These are phyloP conservation scores for Melinopterus prodromus DNA, from an alignment of 2,888 invertebrate genomes.

Conservation along the genomic window DNA sequence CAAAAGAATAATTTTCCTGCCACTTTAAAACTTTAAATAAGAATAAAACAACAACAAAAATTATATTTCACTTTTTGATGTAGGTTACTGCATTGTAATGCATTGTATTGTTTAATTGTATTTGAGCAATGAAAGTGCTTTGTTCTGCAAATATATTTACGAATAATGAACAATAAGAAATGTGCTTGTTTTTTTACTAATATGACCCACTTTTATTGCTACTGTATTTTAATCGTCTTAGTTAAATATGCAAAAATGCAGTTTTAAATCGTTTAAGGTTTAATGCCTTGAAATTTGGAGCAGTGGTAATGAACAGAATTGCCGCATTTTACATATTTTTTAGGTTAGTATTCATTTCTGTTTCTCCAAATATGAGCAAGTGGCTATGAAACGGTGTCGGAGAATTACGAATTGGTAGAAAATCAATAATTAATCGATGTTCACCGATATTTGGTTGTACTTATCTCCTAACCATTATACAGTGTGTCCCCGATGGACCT, in stretches of 20 bases:
- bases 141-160: background rate
- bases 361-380: too few species aligned
- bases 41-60: too few species aligned
- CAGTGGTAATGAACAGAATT: too few species aligned
- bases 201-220: slow-evolving; percentile 14
- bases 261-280: background rate
- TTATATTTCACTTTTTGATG: background rate
- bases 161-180: slow-evolving; percentile 4
- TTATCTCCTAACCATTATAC: too few species aligned
- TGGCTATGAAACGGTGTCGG: too few species aligned
- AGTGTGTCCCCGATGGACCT: too few species aligned
- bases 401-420: too few species aligned
- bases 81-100: background rate
- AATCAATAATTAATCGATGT: too few species aligned
- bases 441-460: too few species aligned
- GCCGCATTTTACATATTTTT: too few species aligned
- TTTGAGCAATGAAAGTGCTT: background rate
- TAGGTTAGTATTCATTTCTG: too few species aligned
- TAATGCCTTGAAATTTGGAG: too few species aligned
- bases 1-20: background rate
- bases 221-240: background rate
- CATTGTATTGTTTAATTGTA: background rate
- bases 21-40: background rate
- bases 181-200: background rate
- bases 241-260: background rate